These are phyloP conservation scores for Acleris holmiana DNA, from an alignment of 2,888 invertebrate species.

Conservation along the genomic window DNA sequence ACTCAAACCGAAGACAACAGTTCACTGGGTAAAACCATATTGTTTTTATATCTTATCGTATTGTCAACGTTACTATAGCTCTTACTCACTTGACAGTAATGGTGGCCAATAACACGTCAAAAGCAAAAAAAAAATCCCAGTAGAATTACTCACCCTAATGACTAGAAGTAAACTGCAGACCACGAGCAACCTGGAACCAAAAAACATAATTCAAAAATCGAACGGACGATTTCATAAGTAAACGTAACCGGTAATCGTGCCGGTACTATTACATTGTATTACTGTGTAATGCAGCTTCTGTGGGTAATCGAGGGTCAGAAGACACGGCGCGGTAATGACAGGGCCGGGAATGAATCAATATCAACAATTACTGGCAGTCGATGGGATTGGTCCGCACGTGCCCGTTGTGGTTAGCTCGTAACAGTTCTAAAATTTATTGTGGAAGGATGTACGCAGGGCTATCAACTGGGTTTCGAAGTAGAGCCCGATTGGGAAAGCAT, in stretches of 20 bases:
- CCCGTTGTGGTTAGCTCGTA: constrained; percentile 10
- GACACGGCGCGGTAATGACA: constrained; percentile 76
- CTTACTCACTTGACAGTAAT: too few species aligned
- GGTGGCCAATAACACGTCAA: too few species aligned
- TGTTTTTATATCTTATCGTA: too few species aligned
- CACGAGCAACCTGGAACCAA: constrained; percentile 70
- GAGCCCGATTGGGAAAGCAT: too few species aligned
- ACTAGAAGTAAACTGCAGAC: constrained; percentile 63
- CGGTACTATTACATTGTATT: constrained; percentile 49
- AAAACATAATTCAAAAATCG: constrained; percentile 21
- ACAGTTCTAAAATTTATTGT: not conserved
- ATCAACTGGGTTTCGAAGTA: too few species aligned
- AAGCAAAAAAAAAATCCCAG: too few species aligned
- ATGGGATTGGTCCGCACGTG: constrained; percentile 20
- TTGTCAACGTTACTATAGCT: too few species aligned
- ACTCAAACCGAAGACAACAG: too few species aligned
- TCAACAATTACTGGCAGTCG: constrained; percentile 30
- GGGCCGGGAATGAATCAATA: constrained; percentile 65
- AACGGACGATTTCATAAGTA: constrained; percentile 5
- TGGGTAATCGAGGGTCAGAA: constrained; percentile 68
- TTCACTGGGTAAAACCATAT: too few species aligned
- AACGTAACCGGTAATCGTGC: constrained; percentile 33
- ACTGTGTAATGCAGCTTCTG: constrained; percentile 47
- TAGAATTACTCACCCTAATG: constrained; percentile 58
- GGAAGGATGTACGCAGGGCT: too few species aligned